Base-by-base conservation (phyloP, 1,140 invertebrate genomes). In the Chironomus tepperi region DNA sequence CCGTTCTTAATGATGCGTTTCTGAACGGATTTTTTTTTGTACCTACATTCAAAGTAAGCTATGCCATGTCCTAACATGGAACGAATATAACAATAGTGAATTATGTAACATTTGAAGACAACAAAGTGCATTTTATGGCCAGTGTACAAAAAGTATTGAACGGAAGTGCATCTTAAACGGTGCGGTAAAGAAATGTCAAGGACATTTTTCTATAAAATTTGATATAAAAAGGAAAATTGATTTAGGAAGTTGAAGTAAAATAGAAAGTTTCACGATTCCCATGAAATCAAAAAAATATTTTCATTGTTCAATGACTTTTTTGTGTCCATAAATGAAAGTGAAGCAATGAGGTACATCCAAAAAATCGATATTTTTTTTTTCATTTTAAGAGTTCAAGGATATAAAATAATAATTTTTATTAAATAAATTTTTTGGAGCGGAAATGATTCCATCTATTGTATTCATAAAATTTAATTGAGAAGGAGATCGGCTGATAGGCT, bases 371-470 rank as follows among this genome's bases (percentile, higher is more conserved):
- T 57, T 57, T 47, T 43, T 47, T 47, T 47, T 5, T 57, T 57
- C n/a, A 57, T 57, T 57, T 47, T 15, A 15, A 12, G 65, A 70
- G 65, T 70, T 70, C 65, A 70, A 70, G 65, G 65, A 70, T 70
- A 19, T 67, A n/a, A n/a, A n/a, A 57, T 12, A 57, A 34, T 34
- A 34, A 34, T 57, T 12, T 57, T 57, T 18, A 70, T 70, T 70
- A 21, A 70, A 70, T 70, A 18, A 6, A 70, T 70, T 70, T 70
- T 70, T 16, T 70, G 19, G 65, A 70, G 65, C 65, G 65, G 65
- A 70, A 70, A 21, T 70, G 9, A 70, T 70, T 21, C 65, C 47
- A 15, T 57, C 47, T n/a, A 57, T 57, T 57, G 47, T 57, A n/a
- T 12, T 57, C 5, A 57, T 57, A 57, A 57, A 57, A 57, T n/a